These are phyloP conservation scores for Siniperca undulata DNA, from an alignment of 2,797 vertebrate species.

Conservation along the genomic window DNA sequence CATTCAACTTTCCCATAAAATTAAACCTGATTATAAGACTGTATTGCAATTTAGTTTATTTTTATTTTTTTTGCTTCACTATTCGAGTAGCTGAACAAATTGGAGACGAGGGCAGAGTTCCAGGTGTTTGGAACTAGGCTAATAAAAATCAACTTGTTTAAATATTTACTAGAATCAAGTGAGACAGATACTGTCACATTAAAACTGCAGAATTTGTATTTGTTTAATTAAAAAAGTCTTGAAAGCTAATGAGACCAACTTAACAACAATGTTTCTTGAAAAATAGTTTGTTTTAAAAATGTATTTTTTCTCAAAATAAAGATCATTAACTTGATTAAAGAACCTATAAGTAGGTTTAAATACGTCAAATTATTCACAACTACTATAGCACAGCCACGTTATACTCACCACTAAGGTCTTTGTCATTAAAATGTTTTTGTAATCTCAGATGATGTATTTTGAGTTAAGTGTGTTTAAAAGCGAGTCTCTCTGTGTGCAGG, in stretches of 20 bases:
- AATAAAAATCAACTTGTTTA: neutral
- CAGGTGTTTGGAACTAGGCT: neutral
- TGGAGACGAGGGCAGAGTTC: neutral
- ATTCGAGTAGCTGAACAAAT: neutral
- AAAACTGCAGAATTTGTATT: neutral
- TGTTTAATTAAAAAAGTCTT: neutral
- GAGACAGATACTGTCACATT: neutral
- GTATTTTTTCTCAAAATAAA: neutral
- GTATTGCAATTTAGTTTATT: neutral
- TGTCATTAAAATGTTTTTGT: neutral
- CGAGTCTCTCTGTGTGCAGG: slow-evolving; percentile 79
- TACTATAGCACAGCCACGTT: neutral
- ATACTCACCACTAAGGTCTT: neutral
- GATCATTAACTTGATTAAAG: neutral
- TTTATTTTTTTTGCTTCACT: neutral
- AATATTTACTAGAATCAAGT: neutral
- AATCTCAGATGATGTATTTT: neutral
- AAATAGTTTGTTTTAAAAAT: too few relatives aligned
- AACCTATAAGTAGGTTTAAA: neutral
- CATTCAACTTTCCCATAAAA: neutral
- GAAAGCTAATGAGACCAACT: neutral
- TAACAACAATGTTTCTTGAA: neutral
- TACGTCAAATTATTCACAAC: neutral
- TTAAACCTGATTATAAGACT: neutral
- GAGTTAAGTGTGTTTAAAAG: slow-evolving; percentile 10